phyloP scores from a whole-genome alignment of 1,140 invertebrate genomes.

The Drosophila sp. region DNA sequence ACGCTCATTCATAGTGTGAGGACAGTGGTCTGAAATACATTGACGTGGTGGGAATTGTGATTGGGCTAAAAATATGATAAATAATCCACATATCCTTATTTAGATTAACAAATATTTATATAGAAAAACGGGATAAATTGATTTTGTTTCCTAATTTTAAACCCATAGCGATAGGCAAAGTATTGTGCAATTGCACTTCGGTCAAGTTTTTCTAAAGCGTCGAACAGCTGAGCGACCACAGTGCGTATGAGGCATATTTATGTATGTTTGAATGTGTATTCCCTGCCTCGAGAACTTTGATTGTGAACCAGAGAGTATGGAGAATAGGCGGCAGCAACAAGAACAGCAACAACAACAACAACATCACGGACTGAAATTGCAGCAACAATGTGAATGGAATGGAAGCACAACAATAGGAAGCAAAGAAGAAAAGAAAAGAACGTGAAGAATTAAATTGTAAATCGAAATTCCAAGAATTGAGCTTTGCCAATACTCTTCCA shows the following conservation, averaged over 20 bases:
- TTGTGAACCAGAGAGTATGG: conserved; percentile 60
- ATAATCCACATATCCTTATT: no score
- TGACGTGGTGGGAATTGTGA: no score
- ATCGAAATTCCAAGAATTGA: conserved; percentile 78
- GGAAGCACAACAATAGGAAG: conserved; percentile 66
- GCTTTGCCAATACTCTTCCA: conserved; percentile 34
- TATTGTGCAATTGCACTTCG: no score
- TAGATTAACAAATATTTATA: no score
- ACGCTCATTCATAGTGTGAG: conserved; percentile 17
- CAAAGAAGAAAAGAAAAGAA: conserved; percentile 47
- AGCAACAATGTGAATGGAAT: conserved; percentile 73
- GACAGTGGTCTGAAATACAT: conserved; percentile 15
- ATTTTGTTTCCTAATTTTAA: no score
- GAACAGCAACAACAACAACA: conserved; percentile 28
- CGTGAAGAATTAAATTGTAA: conserved; percentile 77
- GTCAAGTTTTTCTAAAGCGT: no score
- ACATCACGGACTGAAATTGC: conserved; percentile 51
- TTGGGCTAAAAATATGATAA: neutral
- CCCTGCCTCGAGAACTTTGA: conserved; percentile 47
- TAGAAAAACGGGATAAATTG: no score
- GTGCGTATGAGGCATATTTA: neutral
- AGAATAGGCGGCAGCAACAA: conserved; percentile 66
- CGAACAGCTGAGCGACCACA: no score
- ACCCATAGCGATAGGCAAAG: no score
- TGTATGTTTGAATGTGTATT: conserved; percentile 4